Evolutionary conservation across 2,113 vertebrate species (phyloP).

Genomic region (Anguilla rostrata): DNA sequence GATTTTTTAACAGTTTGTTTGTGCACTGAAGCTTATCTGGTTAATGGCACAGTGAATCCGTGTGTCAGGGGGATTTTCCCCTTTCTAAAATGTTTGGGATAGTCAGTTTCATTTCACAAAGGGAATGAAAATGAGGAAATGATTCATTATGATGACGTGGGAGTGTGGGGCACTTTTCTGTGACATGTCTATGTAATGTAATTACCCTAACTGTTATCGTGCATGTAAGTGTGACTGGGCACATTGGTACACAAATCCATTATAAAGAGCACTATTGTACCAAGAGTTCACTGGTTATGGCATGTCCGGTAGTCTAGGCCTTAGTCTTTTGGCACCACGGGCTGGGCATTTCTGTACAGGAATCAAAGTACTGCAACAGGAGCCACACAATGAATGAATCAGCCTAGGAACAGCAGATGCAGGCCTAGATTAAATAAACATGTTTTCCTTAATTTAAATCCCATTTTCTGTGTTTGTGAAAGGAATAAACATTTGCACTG

Average conservation of each 20-base stretch:
- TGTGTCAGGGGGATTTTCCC: neutral
- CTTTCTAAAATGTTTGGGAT: neutral
- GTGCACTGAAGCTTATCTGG: neutral
- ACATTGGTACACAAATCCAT: neutral
- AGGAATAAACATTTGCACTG: too few relatives aligned
- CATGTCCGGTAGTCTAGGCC: neutral
- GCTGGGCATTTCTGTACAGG: neutral
- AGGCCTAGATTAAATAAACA: too few relatives aligned
- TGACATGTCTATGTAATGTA: neutral
- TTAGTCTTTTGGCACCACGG: neutral
- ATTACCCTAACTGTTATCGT: neutral
- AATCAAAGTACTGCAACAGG: neutral
- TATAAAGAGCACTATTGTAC: neutral
- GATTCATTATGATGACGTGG: neutral
- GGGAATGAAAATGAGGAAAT: neutral
- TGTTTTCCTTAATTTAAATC: too few relatives aligned
- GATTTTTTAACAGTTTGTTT: slow-evolving; percentile 8
- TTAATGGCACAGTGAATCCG: neutral
- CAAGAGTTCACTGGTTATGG: neutral
- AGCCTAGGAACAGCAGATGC: too few relatives aligned
- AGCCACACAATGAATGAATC: neutral
- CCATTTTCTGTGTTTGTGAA: too few relatives aligned
- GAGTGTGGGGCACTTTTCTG: neutral
- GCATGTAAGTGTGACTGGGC: neutral
- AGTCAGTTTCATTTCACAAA: neutral